Conservation (phyloP, 2,888 invertebrate species). For the Griposia aprilina region DNA sequence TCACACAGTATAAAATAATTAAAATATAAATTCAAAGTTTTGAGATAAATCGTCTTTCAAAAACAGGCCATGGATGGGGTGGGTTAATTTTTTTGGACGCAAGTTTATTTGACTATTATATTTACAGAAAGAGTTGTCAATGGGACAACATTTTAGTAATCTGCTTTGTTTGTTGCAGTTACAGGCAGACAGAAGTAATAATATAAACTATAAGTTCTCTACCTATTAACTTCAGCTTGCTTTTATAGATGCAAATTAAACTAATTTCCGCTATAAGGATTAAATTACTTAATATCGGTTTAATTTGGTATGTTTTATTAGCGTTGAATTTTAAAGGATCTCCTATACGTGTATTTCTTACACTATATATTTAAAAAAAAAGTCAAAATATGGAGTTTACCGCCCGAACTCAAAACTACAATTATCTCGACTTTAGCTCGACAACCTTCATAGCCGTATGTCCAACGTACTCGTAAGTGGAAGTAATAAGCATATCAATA, state of each 20-base stretch:
- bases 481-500: slow-evolving; percentile 80
- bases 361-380: not conserved
- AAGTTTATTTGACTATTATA: not conserved
- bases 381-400: not conserved
- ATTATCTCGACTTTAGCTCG: not conserved
- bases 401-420: not conserved
- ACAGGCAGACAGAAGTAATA: not conserved
- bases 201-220: not conserved
- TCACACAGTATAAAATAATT: no score
- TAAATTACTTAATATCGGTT: not conserved
- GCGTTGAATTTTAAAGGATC: not conserved
- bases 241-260: not conserved
- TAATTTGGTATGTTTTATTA: not conserved
- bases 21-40: no score
- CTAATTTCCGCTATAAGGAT: not conserved
- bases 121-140: not conserved
- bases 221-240: not conserved
- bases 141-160: not conserved
- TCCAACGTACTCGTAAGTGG: slow-evolving; percentile 67
- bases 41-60: no score
- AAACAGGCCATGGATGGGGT: no score
- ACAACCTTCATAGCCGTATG: slow-evolving; percentile 64
- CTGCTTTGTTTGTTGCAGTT: not conserved
- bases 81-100: no score
- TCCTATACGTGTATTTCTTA: not conserved